These are phyloP conservation scores for Myotis vivesi DNA, from an alignment of 2,797 vertebrate species.

Conservation along the genomic window DNA sequence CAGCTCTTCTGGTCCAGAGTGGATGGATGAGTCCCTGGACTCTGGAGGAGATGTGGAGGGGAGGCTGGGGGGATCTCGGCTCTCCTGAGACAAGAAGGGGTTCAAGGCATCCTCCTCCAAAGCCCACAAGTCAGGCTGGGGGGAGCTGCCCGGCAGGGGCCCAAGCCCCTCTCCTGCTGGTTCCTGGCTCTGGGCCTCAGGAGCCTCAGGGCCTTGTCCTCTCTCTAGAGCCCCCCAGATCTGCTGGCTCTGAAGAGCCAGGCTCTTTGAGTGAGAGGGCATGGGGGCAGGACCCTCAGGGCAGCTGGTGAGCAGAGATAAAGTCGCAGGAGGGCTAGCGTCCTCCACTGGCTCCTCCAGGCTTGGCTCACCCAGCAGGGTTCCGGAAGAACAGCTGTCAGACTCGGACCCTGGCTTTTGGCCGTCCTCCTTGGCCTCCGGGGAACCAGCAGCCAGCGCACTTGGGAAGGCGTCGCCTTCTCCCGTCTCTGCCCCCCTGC, in stretches of 20 bases:
- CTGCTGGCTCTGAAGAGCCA: constrained; percentile 17
- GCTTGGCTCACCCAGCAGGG: background rate
- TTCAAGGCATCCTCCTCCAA: constrained; percentile 79
- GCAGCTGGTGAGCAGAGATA: background rate
- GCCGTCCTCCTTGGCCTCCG: constrained; percentile 27
- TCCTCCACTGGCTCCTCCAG: constrained; percentile 21
- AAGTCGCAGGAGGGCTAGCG: background rate
- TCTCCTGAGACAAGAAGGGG: constrained; percentile 74
- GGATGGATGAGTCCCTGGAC: constrained; percentile 67
- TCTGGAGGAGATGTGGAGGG: constrained; percentile 75
- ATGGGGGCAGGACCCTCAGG: background rate
- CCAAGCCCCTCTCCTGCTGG: background rate
- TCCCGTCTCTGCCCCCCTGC: background rate
- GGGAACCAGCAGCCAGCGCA: background rate
- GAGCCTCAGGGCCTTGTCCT: background rate
- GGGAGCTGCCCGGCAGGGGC: background rate
- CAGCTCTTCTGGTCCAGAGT: constrained; percentile 58
- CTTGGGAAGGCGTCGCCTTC: background rate
- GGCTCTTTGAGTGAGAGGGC: background rate
- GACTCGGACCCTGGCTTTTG: background rate
- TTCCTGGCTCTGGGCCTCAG: constrained; percentile 40
- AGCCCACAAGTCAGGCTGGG: constrained; percentile 68
- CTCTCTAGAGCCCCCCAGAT: background rate
- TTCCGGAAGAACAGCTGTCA: constrained; percentile 37
- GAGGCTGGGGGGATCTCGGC: constrained; percentile 64